Conservation (phyloP, 2,888 invertebrate genomes). For the Sussaba pulchella region DNA sequence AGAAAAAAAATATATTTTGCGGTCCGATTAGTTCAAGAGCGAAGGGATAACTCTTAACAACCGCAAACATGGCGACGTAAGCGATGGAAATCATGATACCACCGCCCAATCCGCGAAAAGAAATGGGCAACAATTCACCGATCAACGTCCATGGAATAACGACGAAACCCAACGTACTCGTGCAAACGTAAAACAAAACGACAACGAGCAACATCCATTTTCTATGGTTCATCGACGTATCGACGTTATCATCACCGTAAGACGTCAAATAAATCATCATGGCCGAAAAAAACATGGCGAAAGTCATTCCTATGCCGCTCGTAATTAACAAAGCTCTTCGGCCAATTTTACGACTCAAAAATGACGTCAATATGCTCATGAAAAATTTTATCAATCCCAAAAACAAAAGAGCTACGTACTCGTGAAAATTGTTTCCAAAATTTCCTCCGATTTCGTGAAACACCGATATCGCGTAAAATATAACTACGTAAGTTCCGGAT, state of each 20-base stretch:
- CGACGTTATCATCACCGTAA: constrained; percentile 69
- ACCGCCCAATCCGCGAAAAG: constrained; percentile 85
- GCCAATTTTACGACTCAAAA: constrained; percentile 85
- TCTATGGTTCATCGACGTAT: constrained; percentile 74
- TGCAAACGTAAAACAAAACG: constrained; percentile 85
- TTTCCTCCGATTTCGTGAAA: constrained; percentile 85
- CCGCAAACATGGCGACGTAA: constrained; percentile 86
- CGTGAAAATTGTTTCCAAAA: constrained; percentile 84
- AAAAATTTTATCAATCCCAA: constrained; percentile 85
- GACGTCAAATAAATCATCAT: constrained; percentile 78
- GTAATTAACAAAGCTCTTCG: constrained; percentile 85
- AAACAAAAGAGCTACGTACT: constrained; percentile 85
- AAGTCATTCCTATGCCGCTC: constrained; percentile 86
- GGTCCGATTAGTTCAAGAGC: constrained; percentile 83
- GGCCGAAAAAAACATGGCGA: constrained; percentile 83
- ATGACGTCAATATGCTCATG: constrained; percentile 85
- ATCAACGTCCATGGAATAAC: constrained; percentile 87
- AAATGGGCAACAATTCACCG: constrained; percentile 85
- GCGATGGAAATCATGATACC: constrained; percentile 85
- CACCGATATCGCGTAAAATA: constrained; percentile 86
- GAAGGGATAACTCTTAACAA: constrained; percentile 85
- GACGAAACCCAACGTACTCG: constrained; percentile 85
- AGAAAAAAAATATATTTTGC: constrained; percentile 84
- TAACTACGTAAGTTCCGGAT: constrained; percentile 86
- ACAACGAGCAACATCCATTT: constrained; percentile 84